Evolutionary conservation across 2,797 vertebrate species (phyloP), one percentile per base, ranked within the genome.

Genomic region (Gadopsis marmoratus): DNA sequence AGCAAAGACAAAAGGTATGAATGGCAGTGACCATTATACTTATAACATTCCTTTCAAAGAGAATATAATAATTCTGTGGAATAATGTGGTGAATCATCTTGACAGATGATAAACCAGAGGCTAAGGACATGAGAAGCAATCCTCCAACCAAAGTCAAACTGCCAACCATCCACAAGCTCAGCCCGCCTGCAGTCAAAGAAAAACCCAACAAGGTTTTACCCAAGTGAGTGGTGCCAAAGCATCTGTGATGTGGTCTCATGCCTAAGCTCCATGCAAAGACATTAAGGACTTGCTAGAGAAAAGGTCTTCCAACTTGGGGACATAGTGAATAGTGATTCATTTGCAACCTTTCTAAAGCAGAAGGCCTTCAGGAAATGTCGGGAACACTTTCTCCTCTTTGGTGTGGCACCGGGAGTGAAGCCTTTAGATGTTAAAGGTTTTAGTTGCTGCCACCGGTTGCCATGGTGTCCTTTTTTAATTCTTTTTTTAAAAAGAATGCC

Each of bases 171-270:
- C 95, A 89, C 89, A 97, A 95, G 61, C 87, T 94, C 7, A 93
- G 91, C 41, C 94, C 95, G 1, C 96, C 96, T 43, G 95, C 94
- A 4, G 78, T 95, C 81, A 98, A 97, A 91, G 90, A 94, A 63
- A 97, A 97, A 76, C 93, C 93, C 0, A 80, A 10, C 2, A 77
- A 81, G 41, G 9, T 75, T 76, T 48, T 69, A 21, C 84, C 83
- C 91, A 97, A 93, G 97, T 98, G 90, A 95, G 97, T 91, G 9
- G 74, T 11, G 29, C 37, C 29, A 58, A 76, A 67, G 47, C 13
- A 4, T 70, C 41, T 66, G 51, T 41, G 26, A 77, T 35, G 16
- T 63, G 47, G 67, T 58, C 48, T 31, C 31, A 31, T 19, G 1
- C 35, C 48, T 61, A 37, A 74, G 79, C 48, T 59, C 16, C 37